These are phyloP conservation scores for Urosaurus nigricauda DNA, from an alignment of 2,797 vertebrate species.

Conservation along the genomic window DNA sequence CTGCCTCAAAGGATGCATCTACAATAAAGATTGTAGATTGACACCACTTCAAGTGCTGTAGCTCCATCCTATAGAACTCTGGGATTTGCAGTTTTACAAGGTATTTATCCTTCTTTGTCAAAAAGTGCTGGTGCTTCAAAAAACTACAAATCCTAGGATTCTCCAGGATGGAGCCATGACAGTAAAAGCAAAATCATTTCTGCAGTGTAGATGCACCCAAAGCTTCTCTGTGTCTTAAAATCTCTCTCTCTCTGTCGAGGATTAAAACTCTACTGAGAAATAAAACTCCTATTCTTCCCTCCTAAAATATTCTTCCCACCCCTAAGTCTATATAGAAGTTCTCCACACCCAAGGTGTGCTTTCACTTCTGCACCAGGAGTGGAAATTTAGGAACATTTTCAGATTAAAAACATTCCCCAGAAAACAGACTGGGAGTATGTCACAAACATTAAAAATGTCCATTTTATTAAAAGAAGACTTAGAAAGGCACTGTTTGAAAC, in stretches of 20 bases:
- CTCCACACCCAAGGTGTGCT: neutral
- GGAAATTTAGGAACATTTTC: neutral
- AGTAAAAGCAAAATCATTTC: too few species aligned
- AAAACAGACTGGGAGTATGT: neutral
- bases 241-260: neutral
- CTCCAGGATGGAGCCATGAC: too few species aligned
- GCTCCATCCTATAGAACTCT: too few species aligned
- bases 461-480: neutral
- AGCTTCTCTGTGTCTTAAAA: neutral
- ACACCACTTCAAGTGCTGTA: too few species aligned
- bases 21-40: too few species aligned
- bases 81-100: too few species aligned
- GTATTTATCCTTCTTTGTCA: too few species aligned
- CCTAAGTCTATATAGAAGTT: neutral
- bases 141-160: too few species aligned
- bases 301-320: neutral
- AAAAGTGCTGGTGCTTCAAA: too few species aligned
- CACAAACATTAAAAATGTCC: rapidly evolving
- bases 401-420: neutral
- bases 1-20: neutral
- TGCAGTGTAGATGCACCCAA: too few species aligned
- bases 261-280: neutral
- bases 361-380: neutral
- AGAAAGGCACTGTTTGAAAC: neutral
- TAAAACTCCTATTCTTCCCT: neutral